A percentile compares a stretch with the other conserved stretches of the same genome.
Evolutionary conservation across 1,140 invertebrate genomes (phyloP).

Genomic region (Drosophila funebris): DNA sequence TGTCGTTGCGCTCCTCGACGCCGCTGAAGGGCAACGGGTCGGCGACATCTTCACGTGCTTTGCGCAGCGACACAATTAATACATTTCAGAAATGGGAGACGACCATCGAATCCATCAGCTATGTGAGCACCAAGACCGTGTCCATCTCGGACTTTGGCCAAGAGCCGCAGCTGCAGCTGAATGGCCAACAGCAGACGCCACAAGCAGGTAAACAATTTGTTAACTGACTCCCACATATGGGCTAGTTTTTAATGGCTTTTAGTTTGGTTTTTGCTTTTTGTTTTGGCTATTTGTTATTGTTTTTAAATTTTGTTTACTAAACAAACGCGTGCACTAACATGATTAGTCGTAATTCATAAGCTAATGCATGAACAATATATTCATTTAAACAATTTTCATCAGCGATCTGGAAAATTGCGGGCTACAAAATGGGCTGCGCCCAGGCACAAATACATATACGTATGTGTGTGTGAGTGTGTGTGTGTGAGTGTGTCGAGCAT

Average conservation of each 20-base stretch:
- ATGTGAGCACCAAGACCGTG: slow-evolving; percentile 78
- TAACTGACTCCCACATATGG: slow-evolving; percentile 6
- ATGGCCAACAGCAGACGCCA: slow-evolving; percentile 21
- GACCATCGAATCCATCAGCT: slow-evolving; percentile 78
- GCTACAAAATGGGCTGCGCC: slow-evolving; percentile 61
- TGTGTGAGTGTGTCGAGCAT: slow-evolving; percentile 41
- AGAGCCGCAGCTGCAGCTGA: slow-evolving; percentile 58
- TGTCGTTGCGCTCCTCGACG: slow-evolving; percentile 71
- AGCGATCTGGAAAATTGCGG: slow-evolving; percentile 74
- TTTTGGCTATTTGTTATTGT: slow-evolving; percentile 9
- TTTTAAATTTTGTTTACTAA: slow-evolving; percentile 43
- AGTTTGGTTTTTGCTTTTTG: too few relatives aligned
- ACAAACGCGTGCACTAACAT: slow-evolving; percentile 3
- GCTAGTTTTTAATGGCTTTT: slow-evolving; percentile 16
- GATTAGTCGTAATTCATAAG: slow-evolving; percentile 39
- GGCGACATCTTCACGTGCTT: slow-evolving; percentile 44
- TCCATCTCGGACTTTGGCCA: slow-evolving; percentile 68
- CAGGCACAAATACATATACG: not conserved
- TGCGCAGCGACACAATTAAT: slow-evolving; percentile 74
- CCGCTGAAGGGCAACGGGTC: slow-evolving; percentile 31
- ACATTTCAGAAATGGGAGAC: slow-evolving; percentile 83
- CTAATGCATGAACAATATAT: slow-evolving; percentile 52
- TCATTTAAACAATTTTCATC: slow-evolving; percentile 37
- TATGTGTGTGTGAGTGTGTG: slow-evolving; percentile 3
- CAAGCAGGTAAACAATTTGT: slow-evolving; percentile 54